Evolutionary conservation across 2,888 invertebrate species (phyloP), one percentile per base, ranked within the genome.

Genomic region (Drosophila maculinotata): DNA sequence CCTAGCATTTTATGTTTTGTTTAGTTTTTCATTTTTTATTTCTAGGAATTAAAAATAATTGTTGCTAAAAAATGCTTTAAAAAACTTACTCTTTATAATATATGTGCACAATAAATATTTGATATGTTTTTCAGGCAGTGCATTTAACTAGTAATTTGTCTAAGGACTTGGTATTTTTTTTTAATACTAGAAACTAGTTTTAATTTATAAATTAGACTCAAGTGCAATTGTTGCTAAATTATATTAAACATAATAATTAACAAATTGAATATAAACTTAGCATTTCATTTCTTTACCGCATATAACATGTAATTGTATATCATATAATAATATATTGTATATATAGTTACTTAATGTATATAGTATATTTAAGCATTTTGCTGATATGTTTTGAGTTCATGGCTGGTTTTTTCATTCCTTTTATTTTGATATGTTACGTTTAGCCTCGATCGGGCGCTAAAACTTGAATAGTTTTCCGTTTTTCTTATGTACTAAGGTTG

Each of bases 301-400:
- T 48, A 48, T 52, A 75, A 42, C 20, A 23, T 38, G 59, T 33
- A 47, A 31, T 45, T 36, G 33, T 66, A 47, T 56, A 44, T 38
- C 3, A 17, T 59, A 58, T 48, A 35, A 31, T 38, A 26, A 41
- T 56, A 30, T 56, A 15, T 17, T 47, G 25, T 65, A 33, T 67
- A 26, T 42, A 20, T 31, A 47, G 44, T 74, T 41, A 30, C 70
- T 68, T 66, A 20, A 70, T 4, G 6, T 49, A 36, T 10, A n/a
- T 52, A 45, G 25, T 31, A 53, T 53, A 49, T 52, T 42, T 41
- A 35, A 59, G 57, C 47, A 28, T 51, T 73, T 69, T 48, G 59
- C 82, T 90, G 89, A 90, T 90, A 90, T 90, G 90, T 90, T 83
- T 89, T 73, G 89, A 88, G 89, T 90, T 90, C 88, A 83, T 88